phyloP scores from a whole-genome alignment of 2,888 invertebrate species.

The Nasonovia ribisnigri region DNA sequence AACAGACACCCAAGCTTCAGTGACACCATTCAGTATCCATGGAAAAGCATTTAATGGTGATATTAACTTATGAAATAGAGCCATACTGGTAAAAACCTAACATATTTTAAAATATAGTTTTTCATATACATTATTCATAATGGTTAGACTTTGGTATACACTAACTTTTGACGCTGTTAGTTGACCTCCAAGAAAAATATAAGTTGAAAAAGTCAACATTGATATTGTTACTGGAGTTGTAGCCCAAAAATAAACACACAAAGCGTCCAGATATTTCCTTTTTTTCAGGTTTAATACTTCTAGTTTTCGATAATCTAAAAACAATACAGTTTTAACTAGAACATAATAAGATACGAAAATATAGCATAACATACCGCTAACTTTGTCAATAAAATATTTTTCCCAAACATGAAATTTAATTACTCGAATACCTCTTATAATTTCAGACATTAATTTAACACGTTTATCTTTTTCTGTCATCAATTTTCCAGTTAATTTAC shows the following conservation, averaged over 20 bases:
- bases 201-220: conserved; percentile 84
- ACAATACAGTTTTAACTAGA: neutral
- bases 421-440: conserved; percentile 87
- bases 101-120: conserved; percentile 11
- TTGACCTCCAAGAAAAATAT: conserved; percentile 81
- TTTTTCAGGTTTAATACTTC: conserved; percentile 85
- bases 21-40: conserved; percentile 96
- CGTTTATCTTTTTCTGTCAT: conserved; percentile 93
- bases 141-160: conserved; percentile 29
- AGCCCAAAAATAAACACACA: conserved; percentile 99
- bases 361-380: conserved; percentile 75
- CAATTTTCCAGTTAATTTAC: conserved; percentile 81
- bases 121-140: conserved; percentile 6
- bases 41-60: conserved; percentile 96
- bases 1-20: conserved; percentile 95
- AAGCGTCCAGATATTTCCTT: conserved; percentile 95
- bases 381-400: conserved; percentile 81
- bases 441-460: conserved; percentile 88
- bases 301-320: conserved; percentile 75
- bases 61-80: conserved; percentile 95
- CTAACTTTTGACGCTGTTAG: conserved; percentile 87
- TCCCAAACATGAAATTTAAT: conserved; percentile 97
- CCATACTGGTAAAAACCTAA: conserved; percentile 89
- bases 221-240: conserved; percentile 94
- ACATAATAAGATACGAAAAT: conserved; percentile 51